Base-by-base conservation (phyloP, 1,140 invertebrate genomes). In the Drosophila yakuba region DNA sequence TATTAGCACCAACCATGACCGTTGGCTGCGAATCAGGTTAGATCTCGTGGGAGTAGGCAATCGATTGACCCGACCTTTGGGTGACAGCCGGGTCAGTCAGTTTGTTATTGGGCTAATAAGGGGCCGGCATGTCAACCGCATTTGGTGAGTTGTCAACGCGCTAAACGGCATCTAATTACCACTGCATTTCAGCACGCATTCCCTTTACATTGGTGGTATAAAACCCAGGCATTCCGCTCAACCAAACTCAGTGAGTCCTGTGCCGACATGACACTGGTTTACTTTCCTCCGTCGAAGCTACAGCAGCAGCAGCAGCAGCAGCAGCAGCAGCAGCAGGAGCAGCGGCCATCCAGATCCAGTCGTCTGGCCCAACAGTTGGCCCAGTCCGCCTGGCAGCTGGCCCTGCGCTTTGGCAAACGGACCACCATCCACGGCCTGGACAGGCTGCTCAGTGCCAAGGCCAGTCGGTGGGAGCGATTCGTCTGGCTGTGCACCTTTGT, bases 341-440 rank as follows among this genome's bases (percentile, higher is more conserved):
- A 50, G 5, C 56, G 41, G 35, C 20, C 57, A 47, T 28, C 54
- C 15, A 48, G 64, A 5, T 23, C 57, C 10, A 45, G 55, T 11
- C 81, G 81, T 25, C 60, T 75, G 45, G 44, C 47, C 1, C 15
- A 41, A 2, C 69, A 75, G 36, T 11, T 88, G 38, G 63, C 43
- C 0, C 43, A 64, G 35, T 63, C 84, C 5, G 54, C 54, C 14
- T 91, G 89, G 89, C 80, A 89, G 45, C 51, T 91, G 56, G 89
- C 84, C 0, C 2, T 77, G 14, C 63, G 76, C 2, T 91, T 91
- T 25, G 85, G 90, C 11, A 80, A 80, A 11, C 76, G 83, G 1
- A 90, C 90, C 0, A 91, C 86, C 5, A 90, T 91, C 15, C 90
- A 91, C 51, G 90, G 90, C 0, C 50, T 91, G 45, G 88, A 90